Base-by-base conservation (phyloP, 2,888 invertebrate species). In the Nomada fucata region DNA sequence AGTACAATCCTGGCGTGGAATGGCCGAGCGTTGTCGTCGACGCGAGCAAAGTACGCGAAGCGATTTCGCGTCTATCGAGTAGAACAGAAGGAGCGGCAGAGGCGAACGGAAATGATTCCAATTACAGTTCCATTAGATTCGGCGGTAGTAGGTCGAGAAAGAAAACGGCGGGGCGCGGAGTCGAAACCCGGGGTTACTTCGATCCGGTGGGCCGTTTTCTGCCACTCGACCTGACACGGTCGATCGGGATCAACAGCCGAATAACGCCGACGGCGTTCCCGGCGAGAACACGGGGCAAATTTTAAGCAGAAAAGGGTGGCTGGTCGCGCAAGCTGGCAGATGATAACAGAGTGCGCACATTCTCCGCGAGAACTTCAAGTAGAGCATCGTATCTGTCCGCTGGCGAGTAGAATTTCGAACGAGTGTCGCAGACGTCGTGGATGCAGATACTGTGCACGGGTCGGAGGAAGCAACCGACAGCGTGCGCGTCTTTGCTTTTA, bases 161-260 rank as follows among this genome's bases (percentile, higher is more conserved):
- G 67, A 52, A 15, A n/a, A 11, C 70, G 20, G 70, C 70, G 20
- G 70, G 57, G 68, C 65, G 70, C 63, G 36, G 75, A 76, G 77
- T 84, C 76, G 76, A 68, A 73, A 68, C 61, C 67, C 67, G 71
- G 59, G 55, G 68, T 71, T 74, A 73, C 60, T 75, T 60, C 76
- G 76, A 84, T 83, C 78, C 72, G 76, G 72, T 63, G 73, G 77
- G 42, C 70, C 82, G 76, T 80, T 82, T 78, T 72, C 71, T 74
- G 82, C 79, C 83, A 82, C 78, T 85, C 86, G 85, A 86, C 78
- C 85, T 82, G 79, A 76, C 70, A 76, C 65, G 68, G 63, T 65
- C 78, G 82, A 83, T 86, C 86, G 80, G 84, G 85, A 72, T 72
- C 77, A 59, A 70, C 70, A 61, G 47, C 47, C 50, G 69, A 77